Conservation (phyloP, 2,113 vertebrate species). For the Candoia aspera region DNA sequence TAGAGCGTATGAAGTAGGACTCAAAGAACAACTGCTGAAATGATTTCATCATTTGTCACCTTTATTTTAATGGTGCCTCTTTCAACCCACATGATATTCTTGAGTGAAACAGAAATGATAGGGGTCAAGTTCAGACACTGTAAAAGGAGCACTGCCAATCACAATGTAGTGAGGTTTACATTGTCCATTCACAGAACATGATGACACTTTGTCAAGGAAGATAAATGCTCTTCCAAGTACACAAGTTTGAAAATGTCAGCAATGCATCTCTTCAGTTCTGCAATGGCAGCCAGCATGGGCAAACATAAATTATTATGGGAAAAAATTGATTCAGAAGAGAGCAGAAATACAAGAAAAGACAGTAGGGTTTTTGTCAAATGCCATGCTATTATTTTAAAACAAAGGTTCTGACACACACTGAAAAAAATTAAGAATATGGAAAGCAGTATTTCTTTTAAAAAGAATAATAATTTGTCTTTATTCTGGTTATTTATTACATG, state of each 20-base stretch:
- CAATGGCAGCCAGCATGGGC: constrained; percentile 49
- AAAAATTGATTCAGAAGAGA: constrained; percentile 5
- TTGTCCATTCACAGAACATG: constrained; percentile 46
- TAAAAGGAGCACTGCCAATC: constrained; percentile 37
- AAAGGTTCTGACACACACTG: background rate
- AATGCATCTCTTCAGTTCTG: constrained; percentile 54
- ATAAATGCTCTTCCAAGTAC: constrained; percentile 64
- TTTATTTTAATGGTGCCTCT: background rate
- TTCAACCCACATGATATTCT: constrained; percentile 23
- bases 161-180: constrained; percentile 24
- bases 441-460: background rate
- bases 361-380: background rate
- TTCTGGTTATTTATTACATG: background rate
- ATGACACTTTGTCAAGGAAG: constrained; percentile 66
- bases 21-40: background rate
- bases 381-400: background rate
- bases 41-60: background rate
- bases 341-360: constrained; percentile 10
- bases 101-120: constrained; percentile 29
- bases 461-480: background rate
- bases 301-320: background rate
- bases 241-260: constrained; percentile 46
- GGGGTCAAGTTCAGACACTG: constrained; percentile 44
- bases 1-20: background rate
- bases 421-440: constrained; percentile 22